Evolutionary conservation across 2,888 invertebrate species (phyloP), one percentile per base, ranked within the genome.

Genomic region (Microctonus aethiopoides): DNA sequence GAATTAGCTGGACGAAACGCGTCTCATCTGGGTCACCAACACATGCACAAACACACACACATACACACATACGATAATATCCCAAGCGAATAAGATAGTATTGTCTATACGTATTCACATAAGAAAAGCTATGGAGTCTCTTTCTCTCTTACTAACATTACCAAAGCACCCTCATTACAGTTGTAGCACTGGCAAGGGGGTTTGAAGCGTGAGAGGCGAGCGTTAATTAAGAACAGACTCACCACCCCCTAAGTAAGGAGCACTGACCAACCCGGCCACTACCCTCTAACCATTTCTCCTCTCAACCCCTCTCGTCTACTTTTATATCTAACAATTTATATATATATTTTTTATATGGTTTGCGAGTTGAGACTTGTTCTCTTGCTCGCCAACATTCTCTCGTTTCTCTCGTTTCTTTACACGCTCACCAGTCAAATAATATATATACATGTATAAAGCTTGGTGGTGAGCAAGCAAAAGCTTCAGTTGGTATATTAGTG

Each of bases 161-260:
- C 22, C 32, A 32, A n/a, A 29, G 13, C 7, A 20, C 29, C 20
- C 60, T 32, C 61, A 16, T 29, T 29, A 29, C 32, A 11, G n/a
- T 26, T 66, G 39, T 22, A 54, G 62, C 76, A 79, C 77, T 78
- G 76, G 78, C 76, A 75, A 82, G 83, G 82, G 84, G 83, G 81
- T 80, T 82, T 84, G 84, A 81, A 84, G 80, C 81, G 82, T 82
- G 83, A 84, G 84, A 84, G 84, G 82, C 83, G 82, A 84, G 84
- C 84, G 85, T 85, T 85, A 85, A 85, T 85, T 85, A 85, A 85
- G 85, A 85, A 85, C 84, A 85, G 84, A 84, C 84, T 84, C 84
- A 80, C 84, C 84, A 84, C 84, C 84, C 83, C 81, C 80, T 83
- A 82, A 82, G 83, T 84, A 84, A 84, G 84, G 84, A 84, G 84